Evolutionary conservation across 2,888 invertebrate genomes (phyloP).

Genomic region (Glomeris marginata): DNA sequence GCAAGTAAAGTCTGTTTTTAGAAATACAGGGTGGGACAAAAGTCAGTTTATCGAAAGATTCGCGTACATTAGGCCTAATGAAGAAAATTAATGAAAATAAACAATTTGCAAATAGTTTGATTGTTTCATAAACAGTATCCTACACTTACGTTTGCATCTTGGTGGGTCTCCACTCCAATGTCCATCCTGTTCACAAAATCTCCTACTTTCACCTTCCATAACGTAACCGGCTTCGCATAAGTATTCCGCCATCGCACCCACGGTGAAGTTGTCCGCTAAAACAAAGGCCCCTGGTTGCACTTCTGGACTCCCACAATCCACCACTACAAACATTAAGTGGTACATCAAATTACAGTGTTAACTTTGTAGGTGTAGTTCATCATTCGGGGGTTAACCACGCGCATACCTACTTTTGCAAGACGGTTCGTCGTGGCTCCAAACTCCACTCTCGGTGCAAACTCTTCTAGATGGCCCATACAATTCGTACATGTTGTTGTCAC

Average conservation of each 20-base stretch:
- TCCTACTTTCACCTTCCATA: constrained; percentile 51
- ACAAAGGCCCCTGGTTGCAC: constrained; percentile 73
- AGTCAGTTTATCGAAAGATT: no score
- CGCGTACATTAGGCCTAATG: no score
- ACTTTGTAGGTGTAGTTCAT: neutral
- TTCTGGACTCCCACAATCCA: constrained; percentile 71
- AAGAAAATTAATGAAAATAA: no score
- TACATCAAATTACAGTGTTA: neutral
- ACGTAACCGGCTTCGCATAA: constrained; percentile 74
- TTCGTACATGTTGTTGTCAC: constrained; percentile 57
- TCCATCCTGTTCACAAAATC: constrained; percentile 57
- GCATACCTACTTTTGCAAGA: constrained; percentile 58
- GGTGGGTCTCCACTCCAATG: constrained; percentile 74
- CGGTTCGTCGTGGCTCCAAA: constrained; percentile 72
- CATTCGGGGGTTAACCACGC: neutral
- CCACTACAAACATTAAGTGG: constrained; percentile 41
- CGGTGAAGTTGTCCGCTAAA: constrained; percentile 74
- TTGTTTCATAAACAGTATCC: no score
- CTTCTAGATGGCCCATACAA: constrained; percentile 46
- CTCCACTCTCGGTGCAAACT: constrained; percentile 64
- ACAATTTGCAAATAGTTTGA: no score
- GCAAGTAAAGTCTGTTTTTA: no score
- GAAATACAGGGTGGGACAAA: no score
- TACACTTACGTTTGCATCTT: constrained; percentile 70
- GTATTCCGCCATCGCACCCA: constrained; percentile 73